Conservation (phyloP, 2,113 vertebrate species). For the Gopherus evgoodei region DNA sequence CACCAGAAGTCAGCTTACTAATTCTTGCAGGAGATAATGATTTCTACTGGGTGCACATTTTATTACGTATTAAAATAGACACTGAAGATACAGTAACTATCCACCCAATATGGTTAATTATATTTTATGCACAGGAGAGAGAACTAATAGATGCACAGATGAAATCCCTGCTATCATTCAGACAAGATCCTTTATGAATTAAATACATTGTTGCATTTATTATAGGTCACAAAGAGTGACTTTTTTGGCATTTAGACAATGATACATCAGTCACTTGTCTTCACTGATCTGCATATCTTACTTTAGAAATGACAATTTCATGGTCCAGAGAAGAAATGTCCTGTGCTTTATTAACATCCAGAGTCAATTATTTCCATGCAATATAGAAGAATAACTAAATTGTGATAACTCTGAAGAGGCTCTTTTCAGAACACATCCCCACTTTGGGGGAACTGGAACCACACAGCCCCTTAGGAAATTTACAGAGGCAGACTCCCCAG, state of each 20-base stretch:
- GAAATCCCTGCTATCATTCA: background rate
- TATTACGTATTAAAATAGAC: background rate
- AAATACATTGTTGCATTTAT: background rate
- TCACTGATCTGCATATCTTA: background rate
- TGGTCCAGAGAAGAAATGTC: background rate
- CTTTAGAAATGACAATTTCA: background rate
- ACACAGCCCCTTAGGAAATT: background rate
- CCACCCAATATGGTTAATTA: background rate
- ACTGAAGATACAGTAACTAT: background rate
- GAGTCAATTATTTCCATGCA: background rate
- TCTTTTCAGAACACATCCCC: background rate
- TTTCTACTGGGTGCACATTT: background rate
- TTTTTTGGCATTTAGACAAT: background rate
- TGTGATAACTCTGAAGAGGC: background rate
- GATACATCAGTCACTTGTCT: background rate
- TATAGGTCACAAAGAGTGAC: background rate
- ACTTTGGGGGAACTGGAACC: background rate
- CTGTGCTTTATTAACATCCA: background rate
- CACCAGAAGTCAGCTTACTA: background rate
- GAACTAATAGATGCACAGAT: background rate
- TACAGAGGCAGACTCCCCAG: background rate
- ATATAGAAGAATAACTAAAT: background rate
- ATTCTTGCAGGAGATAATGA: background rate
- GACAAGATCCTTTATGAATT: background rate
- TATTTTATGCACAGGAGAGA: background rate